phyloP scores from a whole-genome alignment of 2,113 vertebrate species.

The Tylochromis polylepis region DNA sequence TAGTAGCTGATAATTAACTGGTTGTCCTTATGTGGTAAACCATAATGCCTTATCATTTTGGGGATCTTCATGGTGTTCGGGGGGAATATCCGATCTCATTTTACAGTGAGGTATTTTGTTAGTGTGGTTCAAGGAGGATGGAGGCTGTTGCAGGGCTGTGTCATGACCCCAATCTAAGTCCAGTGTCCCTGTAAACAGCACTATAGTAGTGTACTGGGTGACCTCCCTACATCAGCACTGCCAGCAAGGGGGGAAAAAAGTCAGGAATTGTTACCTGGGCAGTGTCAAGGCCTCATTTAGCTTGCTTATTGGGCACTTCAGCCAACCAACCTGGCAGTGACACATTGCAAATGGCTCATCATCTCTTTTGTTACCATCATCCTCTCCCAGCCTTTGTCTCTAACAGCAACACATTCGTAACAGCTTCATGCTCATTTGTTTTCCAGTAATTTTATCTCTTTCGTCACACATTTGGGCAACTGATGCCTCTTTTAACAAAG shows the following conservation, averaged over 20 bases:
- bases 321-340: slow-evolving; percentile 22
- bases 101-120: slow-evolving; percentile 26
- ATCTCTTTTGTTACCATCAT: slow-evolving; percentile 32
- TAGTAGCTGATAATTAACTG: background rate
- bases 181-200: slow-evolving; percentile 43
- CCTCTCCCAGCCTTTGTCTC: slow-evolving; percentile 4
- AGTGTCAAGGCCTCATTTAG: slow-evolving; percentile 61
- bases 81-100: background rate
- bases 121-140: background rate
- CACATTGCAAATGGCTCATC: slow-evolving; percentile 19
- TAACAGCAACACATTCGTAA: background rate
- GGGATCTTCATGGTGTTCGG: background rate
- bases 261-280: slow-evolving; percentile 51
- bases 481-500: background rate
- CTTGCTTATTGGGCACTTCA: slow-evolving; percentile 35
- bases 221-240: slow-evolving; percentile 34
- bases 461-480: background rate
- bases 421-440: background rate
- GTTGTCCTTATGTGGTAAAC: background rate
- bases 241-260: background rate
- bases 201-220: slow-evolving; percentile 25
- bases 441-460: background rate
- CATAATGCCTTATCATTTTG: background rate
- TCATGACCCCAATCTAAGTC: slow-evolving; percentile 42
- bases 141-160: slow-evolving; percentile 21